phyloP scores from a whole-genome alignment of 2,113 vertebrate genomes.

The Ciconia boyciana region DNA sequence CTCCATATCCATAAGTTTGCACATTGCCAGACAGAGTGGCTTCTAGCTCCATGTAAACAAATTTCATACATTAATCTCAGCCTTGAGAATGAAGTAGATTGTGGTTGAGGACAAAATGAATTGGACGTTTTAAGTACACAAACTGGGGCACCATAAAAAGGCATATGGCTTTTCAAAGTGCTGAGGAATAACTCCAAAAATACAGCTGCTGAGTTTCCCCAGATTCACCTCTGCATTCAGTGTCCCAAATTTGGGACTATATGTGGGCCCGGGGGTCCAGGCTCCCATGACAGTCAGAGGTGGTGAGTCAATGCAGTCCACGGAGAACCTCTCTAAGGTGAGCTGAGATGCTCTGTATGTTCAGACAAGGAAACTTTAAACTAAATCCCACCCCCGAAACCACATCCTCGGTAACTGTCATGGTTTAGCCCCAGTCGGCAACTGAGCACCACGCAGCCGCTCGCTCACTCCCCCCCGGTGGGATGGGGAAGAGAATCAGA shows the following conservation, averaged over 20 bases:
- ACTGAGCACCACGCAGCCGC: too few relatives aligned
- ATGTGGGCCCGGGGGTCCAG: not conserved
- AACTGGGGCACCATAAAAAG: not conserved
- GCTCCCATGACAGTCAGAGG: not conserved
- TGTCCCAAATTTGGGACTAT: accelerated
- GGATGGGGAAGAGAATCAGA: too few relatives aligned
- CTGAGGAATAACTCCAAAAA: not conserved
- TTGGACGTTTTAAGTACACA: accelerated
- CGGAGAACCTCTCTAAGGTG: not conserved
- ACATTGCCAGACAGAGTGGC: not conserved
- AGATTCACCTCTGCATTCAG: not conserved
- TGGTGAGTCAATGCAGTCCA: not conserved
- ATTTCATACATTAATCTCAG: not conserved
- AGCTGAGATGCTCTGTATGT: not conserved
- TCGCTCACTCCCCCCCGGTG: too few relatives aligned
- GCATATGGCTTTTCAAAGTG: not conserved
- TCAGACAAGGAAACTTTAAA: not conserved
- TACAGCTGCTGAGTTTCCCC: not conserved
- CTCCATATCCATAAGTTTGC: not conserved
- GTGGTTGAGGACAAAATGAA: accelerated
- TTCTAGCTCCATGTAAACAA: not conserved
- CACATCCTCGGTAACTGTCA: too few relatives aligned
- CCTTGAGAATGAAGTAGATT: not conserved
- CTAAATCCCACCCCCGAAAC: not conserved
- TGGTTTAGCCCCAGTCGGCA: too few relatives aligned